Conservation (phyloP, 2,113 vertebrate species). For the Otocyon megalotis region DNA sequence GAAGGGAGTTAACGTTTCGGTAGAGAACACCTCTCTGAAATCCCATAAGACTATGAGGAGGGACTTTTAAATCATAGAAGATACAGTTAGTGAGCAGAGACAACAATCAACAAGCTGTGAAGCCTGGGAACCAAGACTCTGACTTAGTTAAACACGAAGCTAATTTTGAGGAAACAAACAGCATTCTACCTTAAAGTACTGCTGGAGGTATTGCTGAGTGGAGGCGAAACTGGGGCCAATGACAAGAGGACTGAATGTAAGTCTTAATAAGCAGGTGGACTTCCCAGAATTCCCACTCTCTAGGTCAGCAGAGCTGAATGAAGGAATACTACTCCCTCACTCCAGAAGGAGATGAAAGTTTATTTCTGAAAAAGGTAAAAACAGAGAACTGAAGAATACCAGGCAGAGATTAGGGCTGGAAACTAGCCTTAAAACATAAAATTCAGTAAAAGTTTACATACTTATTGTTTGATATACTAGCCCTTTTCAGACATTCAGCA, state of each 20-base stretch:
- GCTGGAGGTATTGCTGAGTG: neutral
- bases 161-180: neutral
- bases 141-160: neutral
- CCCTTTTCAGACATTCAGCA: neutral
- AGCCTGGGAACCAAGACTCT: neutral
- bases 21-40: neutral
- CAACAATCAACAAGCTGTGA: neutral
- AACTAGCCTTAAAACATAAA: neutral
- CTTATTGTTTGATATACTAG: neutral
- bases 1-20: neutral
- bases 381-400: neutral
- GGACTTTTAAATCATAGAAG: neutral
- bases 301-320: neutral
- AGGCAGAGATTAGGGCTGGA: neutral
- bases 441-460: neutral
- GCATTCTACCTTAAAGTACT: neutral
- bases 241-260: neutral
- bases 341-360: neutral
- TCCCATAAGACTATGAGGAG: neutral
- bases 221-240: neutral
- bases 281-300: neutral
- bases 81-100: neutral
- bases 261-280: neutral
- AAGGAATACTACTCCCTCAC: neutral
- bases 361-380: constrained; percentile 7